These are phyloP conservation scores for Papilio aristodemus DNA, from an alignment of 1,140 invertebrate species.

Conservation along the genomic window DNA sequence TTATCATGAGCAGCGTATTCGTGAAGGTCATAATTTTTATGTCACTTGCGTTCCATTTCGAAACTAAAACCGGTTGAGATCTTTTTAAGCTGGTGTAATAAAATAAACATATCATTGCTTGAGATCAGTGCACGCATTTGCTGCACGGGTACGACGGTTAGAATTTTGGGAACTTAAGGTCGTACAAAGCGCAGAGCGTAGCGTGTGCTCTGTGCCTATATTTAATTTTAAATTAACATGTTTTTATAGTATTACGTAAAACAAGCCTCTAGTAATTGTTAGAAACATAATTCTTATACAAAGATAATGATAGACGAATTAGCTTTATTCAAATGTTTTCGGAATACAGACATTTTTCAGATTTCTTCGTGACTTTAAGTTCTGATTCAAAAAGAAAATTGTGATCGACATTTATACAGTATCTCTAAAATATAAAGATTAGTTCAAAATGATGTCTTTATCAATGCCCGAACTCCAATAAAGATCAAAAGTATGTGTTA, in stretches of 20 bases:
- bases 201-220: neutral
- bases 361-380: neutral
- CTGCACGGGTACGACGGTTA: constrained; percentile 42
- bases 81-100: constrained; percentile 70
- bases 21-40: constrained; percentile 68
- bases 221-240: constrained; percentile 1
- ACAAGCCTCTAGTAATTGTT: neutral
- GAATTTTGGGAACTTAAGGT: constrained; percentile 19
- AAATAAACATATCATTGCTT: constrained; percentile 72
- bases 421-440: no score
- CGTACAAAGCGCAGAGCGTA: neutral
- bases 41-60: constrained; percentile 70
- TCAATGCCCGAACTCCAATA: no score
- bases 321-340: no score
- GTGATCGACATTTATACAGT: no score
- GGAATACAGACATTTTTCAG: neutral
- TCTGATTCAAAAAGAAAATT: neutral
- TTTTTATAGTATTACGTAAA: neutral
- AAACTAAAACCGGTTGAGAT: constrained; percentile 70
- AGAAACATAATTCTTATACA: neutral
- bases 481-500: no score
- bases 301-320: neutral
- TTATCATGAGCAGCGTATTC: constrained; percentile 42
- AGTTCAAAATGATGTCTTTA: no score
- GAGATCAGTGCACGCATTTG: constrained; percentile 54